phyloP scores from a whole-genome alignment of 2,888 invertebrate genomes.

The Limnephilus marmoratus region DNA sequence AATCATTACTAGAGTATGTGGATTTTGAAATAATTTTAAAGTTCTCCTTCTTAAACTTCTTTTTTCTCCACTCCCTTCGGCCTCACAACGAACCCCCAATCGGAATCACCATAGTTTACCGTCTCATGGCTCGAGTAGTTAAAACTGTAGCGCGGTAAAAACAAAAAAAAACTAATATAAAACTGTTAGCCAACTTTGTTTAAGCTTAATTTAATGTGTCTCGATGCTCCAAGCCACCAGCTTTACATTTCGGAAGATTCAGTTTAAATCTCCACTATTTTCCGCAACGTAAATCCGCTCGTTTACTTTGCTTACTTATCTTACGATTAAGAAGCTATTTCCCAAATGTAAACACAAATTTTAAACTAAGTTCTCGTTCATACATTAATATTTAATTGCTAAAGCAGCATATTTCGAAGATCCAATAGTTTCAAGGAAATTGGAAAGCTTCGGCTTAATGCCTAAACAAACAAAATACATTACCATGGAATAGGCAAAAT shows the following conservation, averaged over 20 bases:
- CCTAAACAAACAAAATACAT: constrained; percentile 35
- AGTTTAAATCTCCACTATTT: not conserved
- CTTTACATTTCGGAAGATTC: not conserved
- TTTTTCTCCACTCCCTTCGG: not conserved
- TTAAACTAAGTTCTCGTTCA: not conserved
- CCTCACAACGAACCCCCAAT: not conserved
- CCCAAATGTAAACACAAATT: not conserved
- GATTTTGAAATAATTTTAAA: too few relatives aligned
- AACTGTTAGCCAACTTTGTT: not conserved
- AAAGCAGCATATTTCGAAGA: not conserved
- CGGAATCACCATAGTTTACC: not conserved
- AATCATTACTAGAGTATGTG: too few relatives aligned
- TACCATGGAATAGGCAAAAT: not conserved
- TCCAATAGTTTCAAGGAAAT: constrained; percentile 20
- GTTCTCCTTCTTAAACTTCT: too few relatives aligned
- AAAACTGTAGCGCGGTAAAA: not conserved
- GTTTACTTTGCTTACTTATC: not conserved
- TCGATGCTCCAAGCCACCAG: not conserved
- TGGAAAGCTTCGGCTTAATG: constrained; percentile 24
- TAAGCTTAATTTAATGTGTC: not conserved
- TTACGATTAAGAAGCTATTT: not conserved
- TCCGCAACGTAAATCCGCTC: not conserved
- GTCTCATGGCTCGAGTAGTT: not conserved
- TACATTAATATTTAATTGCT: not conserved
- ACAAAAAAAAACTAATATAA: not conserved